These are phyloP conservation scores for Pedicia rivosa DNA, from an alignment of 2,888 invertebrate species.

Conservation along the genomic window DNA sequence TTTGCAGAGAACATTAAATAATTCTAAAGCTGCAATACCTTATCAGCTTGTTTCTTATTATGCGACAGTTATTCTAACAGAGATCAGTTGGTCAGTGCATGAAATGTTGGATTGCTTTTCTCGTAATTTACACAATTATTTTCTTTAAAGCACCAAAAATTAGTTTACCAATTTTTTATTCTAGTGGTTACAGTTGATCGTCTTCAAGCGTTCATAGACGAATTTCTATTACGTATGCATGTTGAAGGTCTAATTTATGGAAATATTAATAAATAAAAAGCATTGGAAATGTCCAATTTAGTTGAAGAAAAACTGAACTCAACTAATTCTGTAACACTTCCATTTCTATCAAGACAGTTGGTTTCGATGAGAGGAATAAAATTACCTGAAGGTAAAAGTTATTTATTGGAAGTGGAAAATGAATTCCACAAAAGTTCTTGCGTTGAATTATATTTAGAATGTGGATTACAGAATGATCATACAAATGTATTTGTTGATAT, in stretches of 20 bases:
- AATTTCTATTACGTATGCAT: constrained; percentile 68
- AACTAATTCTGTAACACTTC: constrained; percentile 31
- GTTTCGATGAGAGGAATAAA: constrained; percentile 69
- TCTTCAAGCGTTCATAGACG: constrained; percentile 60
- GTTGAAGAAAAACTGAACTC: constrained; percentile 46
- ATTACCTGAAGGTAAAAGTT: constrained; percentile 61
- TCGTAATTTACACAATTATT: constrained; percentile 34
- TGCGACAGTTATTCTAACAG: constrained; percentile 60
- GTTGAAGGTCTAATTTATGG: constrained; percentile 84
- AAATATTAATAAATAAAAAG: constrained; percentile 59
- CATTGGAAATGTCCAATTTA: constrained; percentile 48
- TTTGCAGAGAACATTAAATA: constrained; percentile 62
- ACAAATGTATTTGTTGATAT: constrained; percentile 71
- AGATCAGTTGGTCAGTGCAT: constrained; percentile 77
- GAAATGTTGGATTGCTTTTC: constrained; percentile 69
- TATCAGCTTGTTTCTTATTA: constrained; percentile 75
- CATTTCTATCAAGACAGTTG: constrained; percentile 71
- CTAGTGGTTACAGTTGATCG: constrained; percentile 63
- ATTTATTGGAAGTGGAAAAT: constrained; percentile 60
- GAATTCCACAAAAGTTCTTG: constrained; percentile 79
- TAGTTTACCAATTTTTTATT: constrained; percentile 15
- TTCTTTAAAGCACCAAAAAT: constrained; percentile 1
- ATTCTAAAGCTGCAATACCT: constrained; percentile 88
- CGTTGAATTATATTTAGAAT: constrained; percentile 74
- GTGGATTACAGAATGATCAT: constrained; percentile 55